Evolutionary conservation across 2,113 vertebrate species (phyloP).

Genomic region (Dicaeum eximium): DNA sequence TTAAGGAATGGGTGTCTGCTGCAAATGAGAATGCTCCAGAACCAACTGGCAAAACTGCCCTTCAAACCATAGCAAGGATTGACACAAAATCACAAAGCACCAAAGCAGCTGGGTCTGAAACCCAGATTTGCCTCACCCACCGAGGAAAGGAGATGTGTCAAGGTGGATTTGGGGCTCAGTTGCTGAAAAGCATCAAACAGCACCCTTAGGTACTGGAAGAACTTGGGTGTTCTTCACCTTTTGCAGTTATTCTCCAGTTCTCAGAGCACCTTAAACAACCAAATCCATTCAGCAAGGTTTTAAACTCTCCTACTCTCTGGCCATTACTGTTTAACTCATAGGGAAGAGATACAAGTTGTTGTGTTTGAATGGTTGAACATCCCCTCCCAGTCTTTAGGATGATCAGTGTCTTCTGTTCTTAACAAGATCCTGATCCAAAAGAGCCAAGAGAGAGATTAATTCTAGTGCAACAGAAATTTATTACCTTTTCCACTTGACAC

Average conservation of each 20-base stretch:
- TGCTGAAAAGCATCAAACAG: background rate
- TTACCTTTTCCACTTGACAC: background rate
- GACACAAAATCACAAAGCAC: background rate
- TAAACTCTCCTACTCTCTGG: background rate
- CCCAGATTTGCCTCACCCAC: background rate
- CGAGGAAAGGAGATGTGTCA: rapidly evolving
- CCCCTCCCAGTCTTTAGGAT: background rate
- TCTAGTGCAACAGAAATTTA: background rate
- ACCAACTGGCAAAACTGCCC: background rate
- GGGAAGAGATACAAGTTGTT: background rate
- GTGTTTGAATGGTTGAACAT: background rate
- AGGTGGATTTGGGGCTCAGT: background rate
- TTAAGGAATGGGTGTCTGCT: constrained; percentile 68
- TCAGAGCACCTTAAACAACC: background rate
- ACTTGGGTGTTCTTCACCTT: background rate
- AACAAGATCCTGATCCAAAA: constrained; percentile 27
- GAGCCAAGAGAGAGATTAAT: background rate
- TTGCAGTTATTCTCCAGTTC: background rate
- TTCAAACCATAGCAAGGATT: background rate
- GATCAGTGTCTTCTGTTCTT: constrained; percentile 1
- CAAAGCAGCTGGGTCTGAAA: background rate
- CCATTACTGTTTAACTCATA: background rate
- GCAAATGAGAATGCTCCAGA: constrained; percentile 50
- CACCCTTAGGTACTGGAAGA: background rate
- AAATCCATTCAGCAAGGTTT: background rate